A percentile compares a stretch with the other conserved stretches of the same genome.
phyloP scores from a whole-genome alignment of 2,888 invertebrate species.

The Chaetogeoica ovagalla region DNA sequence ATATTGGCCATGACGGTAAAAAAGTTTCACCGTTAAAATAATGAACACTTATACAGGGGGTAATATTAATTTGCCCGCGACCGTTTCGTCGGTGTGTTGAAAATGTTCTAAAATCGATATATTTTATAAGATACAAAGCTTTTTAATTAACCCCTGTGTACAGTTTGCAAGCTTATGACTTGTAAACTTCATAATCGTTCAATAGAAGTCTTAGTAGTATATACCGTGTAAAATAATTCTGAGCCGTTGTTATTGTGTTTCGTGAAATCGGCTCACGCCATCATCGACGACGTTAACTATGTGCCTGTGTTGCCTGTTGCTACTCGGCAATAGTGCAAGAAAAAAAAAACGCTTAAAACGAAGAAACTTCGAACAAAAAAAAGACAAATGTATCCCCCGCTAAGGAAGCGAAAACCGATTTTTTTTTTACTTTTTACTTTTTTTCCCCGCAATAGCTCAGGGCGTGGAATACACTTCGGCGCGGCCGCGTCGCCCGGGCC shows the following conservation, averaged over 20 bases:
- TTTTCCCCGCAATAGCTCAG: neutral
- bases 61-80: too few relatives aligned
- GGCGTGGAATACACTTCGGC: neutral
- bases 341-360: neutral
- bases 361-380: neutral
- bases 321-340: neutral
- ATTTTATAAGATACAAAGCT: too few relatives aligned
- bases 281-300: neutral
- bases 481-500: neutral
- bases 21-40: too few relatives aligned
- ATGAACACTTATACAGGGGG: too few relatives aligned
- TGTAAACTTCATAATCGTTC: too few relatives aligned
- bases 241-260: neutral
- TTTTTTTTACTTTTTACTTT: neutral
- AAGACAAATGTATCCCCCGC: neutral
- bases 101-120: too few relatives aligned
- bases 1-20: too few relatives aligned
- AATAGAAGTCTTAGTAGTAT: neutral
- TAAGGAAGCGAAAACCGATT: neutral
- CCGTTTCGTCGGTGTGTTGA: too few relatives aligned
- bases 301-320: constrained; percentile 1
- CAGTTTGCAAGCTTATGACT: too few relatives aligned
- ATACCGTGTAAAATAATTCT: too few relatives aligned
- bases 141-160: too few relatives aligned
- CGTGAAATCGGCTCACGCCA: neutral